Base-by-base conservation (phyloP, 2,888 invertebrate genomes). In the Mesoligia furuncula region DNA sequence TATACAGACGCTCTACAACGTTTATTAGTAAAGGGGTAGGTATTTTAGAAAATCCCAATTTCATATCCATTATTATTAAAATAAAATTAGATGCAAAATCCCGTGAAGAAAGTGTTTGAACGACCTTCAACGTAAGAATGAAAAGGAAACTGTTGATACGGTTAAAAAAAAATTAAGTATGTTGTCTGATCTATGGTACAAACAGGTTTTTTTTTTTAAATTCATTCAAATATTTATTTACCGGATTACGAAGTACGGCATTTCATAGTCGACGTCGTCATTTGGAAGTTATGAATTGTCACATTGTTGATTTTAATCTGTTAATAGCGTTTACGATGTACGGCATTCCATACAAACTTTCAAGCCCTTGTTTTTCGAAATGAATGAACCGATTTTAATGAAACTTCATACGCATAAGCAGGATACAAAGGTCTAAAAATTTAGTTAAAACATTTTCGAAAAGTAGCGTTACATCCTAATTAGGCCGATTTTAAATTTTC, bases 191-290 rank as follows among this genome's bases (percentile, higher is more conserved):
- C 31, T 31, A 31, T 31, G 70, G 66, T 48, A 42, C 0, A 75
- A 83, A 83, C 83, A 24, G 67, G 83, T 82, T 83, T 67, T 69
- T 20, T 71, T 36, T 69, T 24, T 61, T 0, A 31, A 68, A 72
- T 59, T 73, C 6, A 75, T 69, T 62, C 24, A 42, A 51, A 62
- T 54, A 5, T 73, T 72, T 39, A 20, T 72, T 51, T 68, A 42
- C 36, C 42, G 36, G 64, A 39, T 78, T 36, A 36, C 36, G 36
- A 36, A n/a, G n/a, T n/a, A n/a, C 36, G 36, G 31, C 2, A 31
- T 31, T 31, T 31, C 31, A 31, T 31, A 31, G 31, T 31, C 31
- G 17, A 8, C 1, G 5, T 17, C 51, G 61, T 17, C 42, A 67
- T 61, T 9, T 17, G 2, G 57, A 48, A 48, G 15, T 36, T 73